Evolutionary conservation across 1,140 invertebrate genomes (phyloP), one percentile per base, ranked within the genome.

Genomic region (Heliconius himera): DNA sequence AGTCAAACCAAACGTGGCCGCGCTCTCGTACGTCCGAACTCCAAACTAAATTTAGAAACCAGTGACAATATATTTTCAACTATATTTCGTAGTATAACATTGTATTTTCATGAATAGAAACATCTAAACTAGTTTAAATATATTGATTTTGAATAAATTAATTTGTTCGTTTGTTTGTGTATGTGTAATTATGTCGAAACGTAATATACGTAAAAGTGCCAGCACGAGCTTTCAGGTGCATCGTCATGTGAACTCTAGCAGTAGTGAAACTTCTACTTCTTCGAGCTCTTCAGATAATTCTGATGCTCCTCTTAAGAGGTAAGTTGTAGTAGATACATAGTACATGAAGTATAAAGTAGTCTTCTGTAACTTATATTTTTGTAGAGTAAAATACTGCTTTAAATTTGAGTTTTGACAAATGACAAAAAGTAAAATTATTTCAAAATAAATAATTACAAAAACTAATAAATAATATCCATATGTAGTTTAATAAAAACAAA

Each of bases 241-340:
- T 56, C 81, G 78, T 33, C 73, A 84, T 77, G 77, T 88, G 74
- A 85, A 81, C 29, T 90, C 87, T 3, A 88, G 86, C n/a, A 87
- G 88, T 38, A 93, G 90, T 87, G 91, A 92, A 75, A 81, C 84
- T 13, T 91, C 90, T 22, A 87, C 86, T 8, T 88, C 91, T 9
- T 90, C 92, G 0, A 90, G 87, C 72, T 87, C 81, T 6, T 87
- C 85, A 33, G 87, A 87, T 70, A 86, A 77, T 41, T 88, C 82
- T 33, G 88, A 92, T 41, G 88, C 90, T 13, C 89, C 90, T n/a
- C 83, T 94, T 33, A 91, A 86, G 82, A 90, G 86, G 92, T 93
- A 86, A 88, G 83, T 80, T 38, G 33, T 36, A 22, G n/a, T 56
- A n/a, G 3, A 33, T 33, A 2, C 0, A 2, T 29, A 29, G n/a